Percentiles rank a stretch among this genome's conserved stretches.
Evolutionary conservation across 2,113 vertebrate species (phyloP).

Genomic region (Petroica traversi): DNA sequence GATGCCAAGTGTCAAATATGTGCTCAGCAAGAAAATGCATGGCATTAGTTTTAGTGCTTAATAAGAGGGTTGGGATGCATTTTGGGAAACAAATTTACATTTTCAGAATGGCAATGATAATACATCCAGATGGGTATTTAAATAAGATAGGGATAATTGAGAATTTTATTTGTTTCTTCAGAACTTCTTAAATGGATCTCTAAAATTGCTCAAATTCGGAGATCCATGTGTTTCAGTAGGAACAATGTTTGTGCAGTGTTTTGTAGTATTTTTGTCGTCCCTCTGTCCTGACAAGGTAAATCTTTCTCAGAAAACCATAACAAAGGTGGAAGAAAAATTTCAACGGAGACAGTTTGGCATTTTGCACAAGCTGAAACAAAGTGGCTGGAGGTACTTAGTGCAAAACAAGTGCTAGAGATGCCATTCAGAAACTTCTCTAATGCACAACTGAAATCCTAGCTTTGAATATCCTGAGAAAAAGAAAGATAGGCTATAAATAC

Average conservation of each 20-base stretch:
- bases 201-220: neutral
- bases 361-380: neutral
- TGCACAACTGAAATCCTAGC: neutral
- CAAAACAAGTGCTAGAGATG: neutral
- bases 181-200: neutral
- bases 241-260: fast-evolving
- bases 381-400: neutral
- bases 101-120: neutral
- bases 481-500: neutral
- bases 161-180: neutral
- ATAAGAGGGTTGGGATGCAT: neutral
- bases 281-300: neutral
- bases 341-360: neutral
- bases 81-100: fast-evolving
- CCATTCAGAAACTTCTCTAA: neutral
- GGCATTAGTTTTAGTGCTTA: neutral
- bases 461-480: neutral
- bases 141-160: neutral
- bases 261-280: neutral
- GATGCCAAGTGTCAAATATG: neutral
- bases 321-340: neutral
- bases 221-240: neutral
- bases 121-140: neutral
- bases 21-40: neutral
- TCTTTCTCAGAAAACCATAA: neutral